Conservation (phyloP, 2,113 vertebrate species). For the Leiothrix lutea region DNA sequence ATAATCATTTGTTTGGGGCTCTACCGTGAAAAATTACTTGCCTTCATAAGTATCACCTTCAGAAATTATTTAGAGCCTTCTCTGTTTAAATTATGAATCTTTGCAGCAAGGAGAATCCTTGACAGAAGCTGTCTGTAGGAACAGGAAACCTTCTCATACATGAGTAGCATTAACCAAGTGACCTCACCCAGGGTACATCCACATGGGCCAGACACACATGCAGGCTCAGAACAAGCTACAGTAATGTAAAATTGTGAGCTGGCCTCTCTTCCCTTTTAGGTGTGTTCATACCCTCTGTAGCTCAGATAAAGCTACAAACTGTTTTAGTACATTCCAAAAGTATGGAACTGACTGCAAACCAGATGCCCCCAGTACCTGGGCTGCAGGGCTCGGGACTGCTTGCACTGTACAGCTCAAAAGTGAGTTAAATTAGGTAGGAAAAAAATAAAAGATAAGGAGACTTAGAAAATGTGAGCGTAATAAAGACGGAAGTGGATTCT, state of each 20-base stretch:
- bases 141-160: neutral
- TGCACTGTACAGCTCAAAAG: neutral
- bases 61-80: slow-evolving; percentile 48
- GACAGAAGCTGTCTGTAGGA: neutral
- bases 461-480: neutral
- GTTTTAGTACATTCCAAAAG: too few relatives aligned
- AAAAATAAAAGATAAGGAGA: neutral
- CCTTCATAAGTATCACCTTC: neutral
- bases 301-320: neutral
- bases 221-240: neutral
- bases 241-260: neutral
- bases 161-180: neutral
- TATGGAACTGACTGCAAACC: neutral
- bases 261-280: neutral
- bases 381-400: neutral
- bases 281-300: neutral
- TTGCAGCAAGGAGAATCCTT: neutral
- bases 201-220: neutral
- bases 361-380: neutral
- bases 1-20: neutral
- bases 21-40: neutral
- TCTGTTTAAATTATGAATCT: slow-evolving; percentile 21
- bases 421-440: neutral
- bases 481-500: neutral
- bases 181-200: neutral